Percentiles rank a stretch among this genome's conserved stretches.
Conservation (phyloP, 2,113 vertebrate genomes). For the Capreolus pygargus region DNA sequence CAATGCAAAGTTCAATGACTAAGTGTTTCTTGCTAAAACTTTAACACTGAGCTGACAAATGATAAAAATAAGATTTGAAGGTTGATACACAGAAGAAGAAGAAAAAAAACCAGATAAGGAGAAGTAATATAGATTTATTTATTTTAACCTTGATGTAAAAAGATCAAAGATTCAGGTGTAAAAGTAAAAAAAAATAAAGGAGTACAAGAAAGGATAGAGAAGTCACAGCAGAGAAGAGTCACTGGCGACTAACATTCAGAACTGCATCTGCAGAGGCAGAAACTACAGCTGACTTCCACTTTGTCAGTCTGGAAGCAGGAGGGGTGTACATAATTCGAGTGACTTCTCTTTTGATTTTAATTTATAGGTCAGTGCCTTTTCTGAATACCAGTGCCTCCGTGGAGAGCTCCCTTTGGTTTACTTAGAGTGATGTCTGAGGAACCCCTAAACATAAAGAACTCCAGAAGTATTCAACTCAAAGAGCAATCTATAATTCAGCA, state of each 20-base stretch:
- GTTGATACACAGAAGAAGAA: slow-evolving; percentile 64
- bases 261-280: not conserved
- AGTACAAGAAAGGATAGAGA: not conserved
- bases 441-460: not conserved
- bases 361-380: not conserved
- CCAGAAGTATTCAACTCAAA: not conserved
- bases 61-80: slow-evolving; percentile 73
- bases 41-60: slow-evolving; percentile 65
- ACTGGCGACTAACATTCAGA: not conserved
- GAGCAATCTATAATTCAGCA: not conserved
- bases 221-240: not conserved
- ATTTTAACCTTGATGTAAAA: slow-evolving; percentile 55
- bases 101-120: not conserved
- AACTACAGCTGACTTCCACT: no score
- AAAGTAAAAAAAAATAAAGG: not conserved
- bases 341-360: not conserved
- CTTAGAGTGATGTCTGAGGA: not conserved
- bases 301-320: not conserved
- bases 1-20: not conserved
- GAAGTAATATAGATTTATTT: slow-evolving; percentile 69
- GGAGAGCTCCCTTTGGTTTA: not conserved
- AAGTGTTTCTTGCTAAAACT: not conserved
- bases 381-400: not conserved
- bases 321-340: not conserved
- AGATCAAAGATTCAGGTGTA: not conserved